These are phyloP conservation scores for Corydoras maculifer DNA, from an alignment of 2,113 vertebrate genomes.

Conservation along the genomic window DNA sequence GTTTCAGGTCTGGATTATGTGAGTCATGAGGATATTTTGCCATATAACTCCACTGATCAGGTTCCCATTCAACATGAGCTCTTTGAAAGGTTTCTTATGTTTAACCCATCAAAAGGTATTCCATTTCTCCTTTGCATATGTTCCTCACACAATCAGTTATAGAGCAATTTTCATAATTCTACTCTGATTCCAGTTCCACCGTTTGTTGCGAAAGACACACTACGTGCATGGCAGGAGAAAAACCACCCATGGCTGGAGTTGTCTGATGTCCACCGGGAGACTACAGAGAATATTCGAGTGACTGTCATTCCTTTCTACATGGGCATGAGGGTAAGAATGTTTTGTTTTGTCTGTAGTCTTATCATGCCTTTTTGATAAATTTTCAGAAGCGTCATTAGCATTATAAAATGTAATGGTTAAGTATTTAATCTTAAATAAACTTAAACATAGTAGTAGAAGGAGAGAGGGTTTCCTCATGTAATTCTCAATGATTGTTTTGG, in stretches of 20 bases:
- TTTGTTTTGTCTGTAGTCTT: not conserved
- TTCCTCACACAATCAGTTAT: not conserved
- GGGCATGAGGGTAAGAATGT: slow-evolving; percentile 77
- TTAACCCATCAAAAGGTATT: slow-evolving; percentile 78
- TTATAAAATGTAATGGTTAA: too few species aligned
- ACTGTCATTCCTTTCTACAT: slow-evolving; percentile 87
- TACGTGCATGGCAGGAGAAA: slow-evolving; percentile 83
- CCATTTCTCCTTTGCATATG: not conserved
- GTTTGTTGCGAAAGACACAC: slow-evolving; percentile 75
- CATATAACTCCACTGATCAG: slow-evolving; percentile 80
- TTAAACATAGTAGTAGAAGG: too few species aligned
- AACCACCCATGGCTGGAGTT: slow-evolving; percentile 86
- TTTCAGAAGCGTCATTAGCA: too few species aligned
- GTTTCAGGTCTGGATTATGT: slow-evolving; percentile 79
- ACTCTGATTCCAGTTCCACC: slow-evolving; percentile 59
- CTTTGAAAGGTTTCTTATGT: slow-evolving; percentile 81
- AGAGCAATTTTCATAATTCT: not conserved
- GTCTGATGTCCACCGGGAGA: slow-evolving; percentile 81
- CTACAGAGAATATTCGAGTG: slow-evolving; percentile 81
- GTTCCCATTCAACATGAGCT: slow-evolving; percentile 84
- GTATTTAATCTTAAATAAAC: too few species aligned
- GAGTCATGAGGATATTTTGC: slow-evolving; percentile 84
- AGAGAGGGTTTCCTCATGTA: too few species aligned
- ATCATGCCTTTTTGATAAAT: too few species aligned
- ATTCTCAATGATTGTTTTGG: too few species aligned